Evolutionary conservation across 2,888 invertebrate genomes (phyloP).

Genomic region (Lordiphosa andalusiaca): DNA sequence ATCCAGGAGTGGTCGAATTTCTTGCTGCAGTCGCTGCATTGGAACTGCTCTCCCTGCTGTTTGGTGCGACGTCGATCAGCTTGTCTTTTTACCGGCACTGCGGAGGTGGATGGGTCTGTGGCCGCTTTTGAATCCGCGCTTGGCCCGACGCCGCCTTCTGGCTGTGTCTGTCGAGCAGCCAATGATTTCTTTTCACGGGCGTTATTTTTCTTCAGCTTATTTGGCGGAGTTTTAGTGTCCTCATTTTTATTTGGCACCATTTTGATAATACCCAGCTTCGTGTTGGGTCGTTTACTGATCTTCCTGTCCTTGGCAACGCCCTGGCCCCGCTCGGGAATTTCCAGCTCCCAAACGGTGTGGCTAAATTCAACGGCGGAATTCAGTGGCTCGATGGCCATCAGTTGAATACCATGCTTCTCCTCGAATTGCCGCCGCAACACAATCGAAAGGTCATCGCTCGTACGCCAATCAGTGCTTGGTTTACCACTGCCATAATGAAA

Average conservation of each 20-base stretch:
- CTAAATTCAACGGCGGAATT: constrained; percentile 30
- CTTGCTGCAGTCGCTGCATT: constrained; percentile 82
- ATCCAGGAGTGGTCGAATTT: constrained; percentile 87
- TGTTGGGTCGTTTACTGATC: too few species aligned
- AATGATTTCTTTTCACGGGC: too few species aligned
- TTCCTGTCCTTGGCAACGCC: too few species aligned
- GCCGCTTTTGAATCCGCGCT: not conserved
- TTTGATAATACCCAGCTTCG: not conserved
- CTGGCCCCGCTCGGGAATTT: constrained; percentile 17
- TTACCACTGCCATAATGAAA: constrained; percentile 35
- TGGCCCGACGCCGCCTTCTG: too few species aligned
- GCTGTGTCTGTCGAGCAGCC: too few species aligned
- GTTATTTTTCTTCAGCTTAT: too few species aligned
- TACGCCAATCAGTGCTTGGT: constrained; percentile 49
- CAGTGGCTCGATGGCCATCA: constrained; percentile 32
- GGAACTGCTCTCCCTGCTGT: constrained; percentile 48
- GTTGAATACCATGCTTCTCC: constrained; percentile 20
- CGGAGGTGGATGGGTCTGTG: too few species aligned
- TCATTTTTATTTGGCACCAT: not conserved
- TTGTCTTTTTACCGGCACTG: constrained; percentile 9
- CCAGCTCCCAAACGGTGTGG: constrained; percentile 50
- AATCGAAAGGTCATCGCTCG: constrained; percentile 44
- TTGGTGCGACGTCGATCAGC: constrained; percentile 35
- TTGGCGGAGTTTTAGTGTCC: too few species aligned
- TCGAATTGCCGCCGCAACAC: constrained; percentile 50